Conservation (phyloP, 1,140 invertebrate species). For the Phymorhynchus buccinoides region DNA sequence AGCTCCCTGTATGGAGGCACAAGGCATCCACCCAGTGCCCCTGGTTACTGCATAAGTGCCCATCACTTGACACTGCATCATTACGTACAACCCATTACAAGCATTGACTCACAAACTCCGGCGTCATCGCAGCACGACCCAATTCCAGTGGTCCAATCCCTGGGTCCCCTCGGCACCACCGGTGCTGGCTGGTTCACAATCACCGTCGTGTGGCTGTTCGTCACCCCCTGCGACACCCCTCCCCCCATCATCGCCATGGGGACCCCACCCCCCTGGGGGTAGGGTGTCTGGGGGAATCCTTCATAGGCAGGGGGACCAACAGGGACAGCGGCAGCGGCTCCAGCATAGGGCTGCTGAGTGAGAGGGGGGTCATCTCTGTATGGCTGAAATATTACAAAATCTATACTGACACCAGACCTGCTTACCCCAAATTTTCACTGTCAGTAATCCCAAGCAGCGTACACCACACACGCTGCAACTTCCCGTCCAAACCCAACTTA, state of each 20-base stretch:
- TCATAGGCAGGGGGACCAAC: background rate
- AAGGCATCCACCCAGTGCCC: too few species aligned
- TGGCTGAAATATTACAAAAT: background rate
- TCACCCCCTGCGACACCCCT: background rate
- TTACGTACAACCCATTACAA: background rate
- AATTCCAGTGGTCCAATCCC: background rate
- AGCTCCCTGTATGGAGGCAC: too few species aligned
- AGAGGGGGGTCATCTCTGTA: background rate
- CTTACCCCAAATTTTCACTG: too few species aligned
- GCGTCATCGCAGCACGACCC: slow-evolving; percentile 25
- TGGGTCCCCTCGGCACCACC: background rate
- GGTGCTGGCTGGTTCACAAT: slow-evolving; percentile 10
- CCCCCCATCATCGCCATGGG: background rate
- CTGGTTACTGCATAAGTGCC: background rate
- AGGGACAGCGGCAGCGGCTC: background rate
- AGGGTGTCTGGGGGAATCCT: background rate
- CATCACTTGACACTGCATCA: too few species aligned
- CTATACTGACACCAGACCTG: background rate
- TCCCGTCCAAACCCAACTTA: background rate
- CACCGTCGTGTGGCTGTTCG: background rate
- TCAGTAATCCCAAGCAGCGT: too few species aligned
- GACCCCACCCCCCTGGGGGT: background rate
- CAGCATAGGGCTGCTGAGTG: background rate
- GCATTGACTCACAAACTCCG: slow-evolving; percentile 3
- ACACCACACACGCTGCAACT: background rate